A percentile compares a stretch with the other conserved stretches of the same genome.
Conservation (phyloP, 1,140 invertebrate species). For the Trinorchestia longiramus region DNA sequence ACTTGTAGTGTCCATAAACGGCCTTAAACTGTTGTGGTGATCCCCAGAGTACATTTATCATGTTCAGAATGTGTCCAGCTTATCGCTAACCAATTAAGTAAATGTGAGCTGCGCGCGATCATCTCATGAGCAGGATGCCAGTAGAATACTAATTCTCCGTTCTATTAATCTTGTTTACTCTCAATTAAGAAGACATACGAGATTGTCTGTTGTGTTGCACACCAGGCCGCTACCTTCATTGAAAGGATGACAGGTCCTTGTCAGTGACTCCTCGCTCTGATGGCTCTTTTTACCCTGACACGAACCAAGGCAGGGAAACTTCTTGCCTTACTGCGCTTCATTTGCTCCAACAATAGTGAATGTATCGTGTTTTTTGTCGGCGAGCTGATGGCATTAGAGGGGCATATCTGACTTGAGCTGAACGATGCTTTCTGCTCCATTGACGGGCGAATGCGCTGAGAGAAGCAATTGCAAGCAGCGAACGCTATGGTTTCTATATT, state of each 20-base stretch:
- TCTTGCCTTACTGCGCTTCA: neutral
- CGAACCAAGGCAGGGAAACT: neutral
- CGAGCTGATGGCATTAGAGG: neutral
- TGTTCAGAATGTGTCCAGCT: neutral
- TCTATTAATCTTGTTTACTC: neutral
- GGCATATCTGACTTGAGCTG: neutral
- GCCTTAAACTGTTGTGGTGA: neutral
- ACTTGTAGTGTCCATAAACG: neutral
- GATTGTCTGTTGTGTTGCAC: neutral
- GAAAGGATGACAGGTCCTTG: neutral
- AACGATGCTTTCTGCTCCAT: neutral
- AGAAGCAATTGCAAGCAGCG: neutral
- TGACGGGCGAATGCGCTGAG: neutral
- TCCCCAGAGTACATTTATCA: neutral
- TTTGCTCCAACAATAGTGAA: neutral
- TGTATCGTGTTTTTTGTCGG: neutral
- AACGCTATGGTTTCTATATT: neutral
- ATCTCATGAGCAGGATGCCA: neutral
- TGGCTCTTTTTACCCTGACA: neutral
- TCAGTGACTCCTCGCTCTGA: neutral
- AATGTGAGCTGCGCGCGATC: neutral
- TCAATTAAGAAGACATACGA: neutral
- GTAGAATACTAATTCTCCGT: neutral
- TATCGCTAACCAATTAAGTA: neutral
- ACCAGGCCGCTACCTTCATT: neutral